Evolutionary conservation across 2,113 vertebrate genomes (phyloP).

Genomic region (Conger conger): DNA sequence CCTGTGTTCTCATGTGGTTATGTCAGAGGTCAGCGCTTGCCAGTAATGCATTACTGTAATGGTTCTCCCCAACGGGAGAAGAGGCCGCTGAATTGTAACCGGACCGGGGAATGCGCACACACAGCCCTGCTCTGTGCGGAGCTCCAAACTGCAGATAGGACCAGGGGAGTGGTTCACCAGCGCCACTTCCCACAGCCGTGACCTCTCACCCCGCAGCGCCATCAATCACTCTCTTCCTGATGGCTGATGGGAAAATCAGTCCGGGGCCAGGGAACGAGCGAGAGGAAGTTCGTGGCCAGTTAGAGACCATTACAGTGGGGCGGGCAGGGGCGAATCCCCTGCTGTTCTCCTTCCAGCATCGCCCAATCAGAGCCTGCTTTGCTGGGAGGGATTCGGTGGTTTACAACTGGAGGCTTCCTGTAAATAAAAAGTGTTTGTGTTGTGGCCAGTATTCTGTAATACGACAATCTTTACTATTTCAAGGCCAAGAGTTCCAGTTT

Average conservation of each 20-base stretch:
- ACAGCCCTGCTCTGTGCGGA: neutral
- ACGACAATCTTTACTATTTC: neutral
- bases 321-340: conserved; percentile 57
- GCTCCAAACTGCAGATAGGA: conserved; percentile 28
- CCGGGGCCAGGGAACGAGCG: conserved; percentile 72
- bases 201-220: conserved; percentile 66
- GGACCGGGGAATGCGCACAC: neutral
- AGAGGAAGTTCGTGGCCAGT: conserved; percentile 71
- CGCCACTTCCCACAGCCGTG: conserved; percentile 63
- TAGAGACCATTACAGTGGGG: conserved; percentile 55
- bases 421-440: neutral
- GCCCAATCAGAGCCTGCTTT: conserved; percentile 41
- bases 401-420: neutral
- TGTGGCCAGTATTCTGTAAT: neutral
- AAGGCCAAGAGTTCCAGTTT: neutral
- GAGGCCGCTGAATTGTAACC: neutral
- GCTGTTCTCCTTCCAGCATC: conserved; percentile 45
- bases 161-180: conserved; percentile 31
- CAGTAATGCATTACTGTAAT: neutral
- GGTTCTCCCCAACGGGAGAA: neutral
- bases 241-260: conserved; percentile 57
- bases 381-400: conserved; percentile 6
- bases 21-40: neutral
- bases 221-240: conserved; percentile 76
- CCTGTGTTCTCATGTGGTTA: neutral